Base-by-base conservation (phyloP, 2,888 invertebrate species). In the Blomia tropicalis region DNA sequence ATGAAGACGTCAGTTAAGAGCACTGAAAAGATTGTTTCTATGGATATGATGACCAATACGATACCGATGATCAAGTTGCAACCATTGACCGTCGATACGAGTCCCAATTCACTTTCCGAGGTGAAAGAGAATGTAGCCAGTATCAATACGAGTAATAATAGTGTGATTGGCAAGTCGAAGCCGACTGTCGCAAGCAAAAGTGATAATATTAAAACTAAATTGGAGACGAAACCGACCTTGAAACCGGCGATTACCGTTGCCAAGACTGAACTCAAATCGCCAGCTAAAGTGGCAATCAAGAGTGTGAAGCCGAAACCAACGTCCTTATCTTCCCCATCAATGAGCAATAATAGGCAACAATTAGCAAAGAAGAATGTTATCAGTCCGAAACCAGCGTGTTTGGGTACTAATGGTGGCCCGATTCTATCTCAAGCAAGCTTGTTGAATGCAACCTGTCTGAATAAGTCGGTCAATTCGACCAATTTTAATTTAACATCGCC, bases 31-130 rank as follows among this genome's bases (percentile, higher is more conserved):
- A 14, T 11, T 47, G 14, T 11, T 14, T 27, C 22, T 11, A 27
- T 27, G 7, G 51, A 47, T 27, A 22, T 11, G 7, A 11, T 47
- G 14, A 27, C 51, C 7, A 47, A 7, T 14, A 47, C 7, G 11
- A n/a, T n/a, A n/a, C n/a, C n/a, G n/a, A n/a, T n/a, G n/a, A 11
- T 47, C 7, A 47, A 47, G 27, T 11, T 47, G 22, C 7, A 47
- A 27, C 14, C 22, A 11, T 14, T 47, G 5, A 25, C 51, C 7
- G 22, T 27, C 7, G 51, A 47, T n/a, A 47, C 51, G 7, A 47
- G 51, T 47, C 51, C 51, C 5, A 47, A 47, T 19, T 47, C 51
- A 14, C 51, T 47, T 47, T 47, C 51, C 5, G 51, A 47, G 7
- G 51, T n/a, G 7, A 47, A 47, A 27, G 51, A 47, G 27, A 47